A percentile compares a stretch with the other conserved stretches of the same genome.
Conservation (phyloP, 2,113 vertebrate species). For the Calyptommatus sinebrachiatus region DNA sequence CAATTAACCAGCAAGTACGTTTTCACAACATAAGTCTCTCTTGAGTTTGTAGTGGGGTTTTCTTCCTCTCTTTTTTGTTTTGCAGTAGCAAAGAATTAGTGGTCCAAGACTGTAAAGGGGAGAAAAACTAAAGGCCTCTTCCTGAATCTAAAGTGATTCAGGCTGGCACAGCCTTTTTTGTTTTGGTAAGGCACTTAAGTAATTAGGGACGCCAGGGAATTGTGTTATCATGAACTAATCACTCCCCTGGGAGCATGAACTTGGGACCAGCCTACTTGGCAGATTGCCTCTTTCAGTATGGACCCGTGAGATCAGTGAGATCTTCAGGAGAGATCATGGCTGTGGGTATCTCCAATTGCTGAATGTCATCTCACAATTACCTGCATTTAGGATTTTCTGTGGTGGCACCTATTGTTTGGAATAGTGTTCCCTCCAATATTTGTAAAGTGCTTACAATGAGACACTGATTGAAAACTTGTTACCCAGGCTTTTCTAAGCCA, state of each 20-base stretch:
- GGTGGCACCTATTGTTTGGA: too few species aligned
- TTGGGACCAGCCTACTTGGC: constrained; percentile 13
- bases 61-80: too few species aligned
- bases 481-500: too few species aligned
- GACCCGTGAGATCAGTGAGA: too few species aligned
- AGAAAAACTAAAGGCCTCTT: constrained; percentile 48
- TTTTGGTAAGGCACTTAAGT: constrained; percentile 52
- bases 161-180: constrained; percentile 54
- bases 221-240: constrained; percentile 58
- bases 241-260: constrained; percentile 45
- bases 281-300: too few species aligned
- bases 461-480: too few species aligned
- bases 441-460: too few species aligned
- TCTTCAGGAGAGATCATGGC: too few species aligned
- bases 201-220: constrained; percentile 49
- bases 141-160: constrained; percentile 56
- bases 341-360: too few species aligned
- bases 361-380: too few species aligned
- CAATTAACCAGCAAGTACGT: constrained; percentile 64
- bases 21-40: constrained; percentile 56
- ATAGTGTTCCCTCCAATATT: too few species aligned
- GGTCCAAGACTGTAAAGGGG: constrained; percentile 32
- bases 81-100: not conserved
- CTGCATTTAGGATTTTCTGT: too few species aligned
- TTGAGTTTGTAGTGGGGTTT: constrained; percentile 44